Conservation (phyloP, 2,113 vertebrate species). For the Carollia perspicillata region DNA sequence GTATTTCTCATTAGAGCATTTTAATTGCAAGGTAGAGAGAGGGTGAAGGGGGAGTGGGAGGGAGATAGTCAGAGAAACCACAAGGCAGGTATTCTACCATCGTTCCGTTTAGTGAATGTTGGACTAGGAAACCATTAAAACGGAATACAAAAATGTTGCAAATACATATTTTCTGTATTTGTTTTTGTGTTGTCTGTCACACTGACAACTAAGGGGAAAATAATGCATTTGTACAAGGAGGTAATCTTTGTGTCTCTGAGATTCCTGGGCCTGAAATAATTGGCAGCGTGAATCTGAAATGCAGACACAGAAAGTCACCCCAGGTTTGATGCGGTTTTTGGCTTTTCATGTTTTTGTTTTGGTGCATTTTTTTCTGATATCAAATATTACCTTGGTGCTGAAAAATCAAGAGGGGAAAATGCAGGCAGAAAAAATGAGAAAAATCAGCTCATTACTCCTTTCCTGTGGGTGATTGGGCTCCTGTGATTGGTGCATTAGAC, state of each 20-base stretch:
- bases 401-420: slow-evolving; percentile 19
- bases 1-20: neutral
- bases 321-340: slow-evolving; percentile 40
- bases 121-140: slow-evolving; percentile 35
- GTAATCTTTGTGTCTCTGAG: slow-evolving; percentile 15
- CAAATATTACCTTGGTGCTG: slow-evolving; percentile 41
- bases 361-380: neutral
- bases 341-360: slow-evolving; percentile 51
- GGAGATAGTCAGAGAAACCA: neutral
- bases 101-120: neutral
- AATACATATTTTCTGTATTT: neutral
- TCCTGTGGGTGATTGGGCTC: neutral
- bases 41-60: neutral
- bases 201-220: slow-evolving; percentile 33
- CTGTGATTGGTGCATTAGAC: neutral
- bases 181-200: slow-evolving; percentile 38
- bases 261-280: slow-evolving; percentile 54
- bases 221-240: slow-evolving; percentile 1
- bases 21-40: neutral
- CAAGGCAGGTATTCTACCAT: neutral
- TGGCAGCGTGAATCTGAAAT: slow-evolving; percentile 51
- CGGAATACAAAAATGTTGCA: slow-evolving; percentile 40
- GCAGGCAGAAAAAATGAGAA: neutral
- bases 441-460: slow-evolving; percentile 38
- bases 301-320: neutral